Conservation (phyloP, 2,797 vertebrate genomes). For the Diglossa cyanea region DNA sequence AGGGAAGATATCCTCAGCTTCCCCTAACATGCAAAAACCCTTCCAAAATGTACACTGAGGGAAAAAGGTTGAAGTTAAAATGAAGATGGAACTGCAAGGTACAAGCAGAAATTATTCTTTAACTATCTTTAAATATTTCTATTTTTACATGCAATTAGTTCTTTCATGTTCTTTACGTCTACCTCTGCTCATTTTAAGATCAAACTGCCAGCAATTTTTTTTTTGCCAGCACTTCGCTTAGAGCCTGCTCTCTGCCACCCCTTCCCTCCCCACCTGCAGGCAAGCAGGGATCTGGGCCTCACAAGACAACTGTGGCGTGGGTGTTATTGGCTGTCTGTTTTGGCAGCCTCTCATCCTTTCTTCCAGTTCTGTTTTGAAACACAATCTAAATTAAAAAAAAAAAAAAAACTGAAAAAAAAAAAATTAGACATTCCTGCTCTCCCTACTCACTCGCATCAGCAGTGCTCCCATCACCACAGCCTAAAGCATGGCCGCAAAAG, state of each 20-base stretch:
- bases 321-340: constrained; percentile 61
- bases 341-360: constrained; percentile 56
- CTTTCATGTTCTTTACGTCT: not conserved
- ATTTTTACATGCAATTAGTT: not conserved
- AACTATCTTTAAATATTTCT: not conserved
- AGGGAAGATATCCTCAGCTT: not conserved
- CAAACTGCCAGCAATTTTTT: not conserved
- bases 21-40: not conserved
- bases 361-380: constrained; percentile 64
- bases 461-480: accelerated
- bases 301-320: constrained; percentile 52
- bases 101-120: not conserved
- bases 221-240: constrained; percentile 41
- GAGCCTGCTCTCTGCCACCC: constrained; percentile 3
- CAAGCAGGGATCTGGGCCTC: constrained; percentile 49
- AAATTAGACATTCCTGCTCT: not conserved
- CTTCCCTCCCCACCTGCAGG: constrained; percentile 63
- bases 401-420: not conserved
- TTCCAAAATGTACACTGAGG: not conserved
- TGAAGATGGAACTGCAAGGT: not conserved
- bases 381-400: constrained; percentile 14
- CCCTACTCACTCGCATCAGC: not conserved
- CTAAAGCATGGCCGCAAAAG: not conserved
- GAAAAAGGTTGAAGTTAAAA: not conserved
- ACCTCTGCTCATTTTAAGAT: constrained; percentile 28